Conservation (phyloP, 2,888 invertebrate genomes). For the Chloromyia formosa region DNA sequence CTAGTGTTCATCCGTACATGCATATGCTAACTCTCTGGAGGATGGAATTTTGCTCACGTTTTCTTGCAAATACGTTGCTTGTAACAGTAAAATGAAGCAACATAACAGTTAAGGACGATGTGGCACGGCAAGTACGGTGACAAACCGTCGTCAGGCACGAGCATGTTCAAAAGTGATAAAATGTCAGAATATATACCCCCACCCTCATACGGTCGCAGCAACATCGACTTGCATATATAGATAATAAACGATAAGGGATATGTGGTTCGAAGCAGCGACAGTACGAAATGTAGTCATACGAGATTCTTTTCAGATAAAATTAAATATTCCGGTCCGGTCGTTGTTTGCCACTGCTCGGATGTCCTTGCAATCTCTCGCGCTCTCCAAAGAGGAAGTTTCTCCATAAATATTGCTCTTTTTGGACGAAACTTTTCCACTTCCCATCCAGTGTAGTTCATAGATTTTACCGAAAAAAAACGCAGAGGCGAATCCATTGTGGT, state of each 20-base stretch:
- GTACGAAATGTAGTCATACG: neutral
- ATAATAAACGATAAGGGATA: conserved; percentile 1
- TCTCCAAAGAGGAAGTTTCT: neutral
- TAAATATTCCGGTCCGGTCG: conserved; percentile 4
- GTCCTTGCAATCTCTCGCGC: neutral
- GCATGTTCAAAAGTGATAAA: conserved; percentile 3
- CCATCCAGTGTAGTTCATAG: neutral
- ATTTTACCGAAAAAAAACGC: neutral
- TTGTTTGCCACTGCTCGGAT: neutral
- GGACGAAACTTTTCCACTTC: neutral
- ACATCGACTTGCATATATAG: neutral
- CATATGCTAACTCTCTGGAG: neutral
- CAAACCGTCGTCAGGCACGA: neutral
- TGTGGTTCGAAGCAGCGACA: neutral
- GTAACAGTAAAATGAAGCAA: neutral
- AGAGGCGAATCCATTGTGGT: neutral
- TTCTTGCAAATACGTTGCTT: neutral
- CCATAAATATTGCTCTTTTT: neutral
- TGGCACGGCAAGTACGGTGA: neutral
- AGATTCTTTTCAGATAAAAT: neutral
- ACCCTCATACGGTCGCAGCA: no score
- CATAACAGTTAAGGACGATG: neutral
- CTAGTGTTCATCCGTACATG: neutral
- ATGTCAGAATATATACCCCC: neutral
- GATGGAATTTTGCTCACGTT: conserved; percentile 1